Evolutionary conservation across 2,797 vertebrate genomes (phyloP), one percentile per base, ranked within the genome.

Genomic region (Periophthalmus magnuspinnatus): DNA sequence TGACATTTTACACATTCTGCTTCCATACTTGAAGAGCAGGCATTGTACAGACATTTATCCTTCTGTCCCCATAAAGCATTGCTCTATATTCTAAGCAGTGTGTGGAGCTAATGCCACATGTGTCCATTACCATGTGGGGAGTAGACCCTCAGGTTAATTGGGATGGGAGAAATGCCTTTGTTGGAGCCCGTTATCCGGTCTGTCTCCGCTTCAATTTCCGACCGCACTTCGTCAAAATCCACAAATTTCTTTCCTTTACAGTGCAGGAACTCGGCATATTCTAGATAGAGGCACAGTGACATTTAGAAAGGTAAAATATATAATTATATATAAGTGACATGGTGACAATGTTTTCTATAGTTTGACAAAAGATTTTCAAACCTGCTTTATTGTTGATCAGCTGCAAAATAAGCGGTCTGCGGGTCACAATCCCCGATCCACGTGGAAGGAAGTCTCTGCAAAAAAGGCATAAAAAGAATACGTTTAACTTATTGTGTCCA

Each of bases 231-330:
- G 0, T 99, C 97, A 5, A 99, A 99, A 81, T 99, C 96, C 69
- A 96, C 97, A 91, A 99, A 99, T 85, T 96, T 98, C 83, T 93
- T 96, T 76, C 95, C 95, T 80, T 99, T 99, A 92, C 96, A 97
- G 91, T 99, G 97, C 86, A 99, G 90, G 86, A 99, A 99, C 81
- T 99, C 97, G 0, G 97, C 97, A 90, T 98, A 96, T 87, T 99
- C 97, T 98, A 68, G 1, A 85, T 34, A 85, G 1, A 62, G 4
- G 64, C 19, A 75, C 32, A 41, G 38, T 50, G 56, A 65, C 0
- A 0, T 7, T 65, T 33, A 72, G n/a, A 21, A 38, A 14, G 52
- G 38, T 59, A 69, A 52, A 76, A 81, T 67, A 83, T 81, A 65
- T 54, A 75, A 85, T 87, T 67, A 68, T 67, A 74, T 5, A 64